Evolutionary conservation across 2,888 invertebrate species (phyloP).

Genomic region (Conchocele bisecta): DNA sequence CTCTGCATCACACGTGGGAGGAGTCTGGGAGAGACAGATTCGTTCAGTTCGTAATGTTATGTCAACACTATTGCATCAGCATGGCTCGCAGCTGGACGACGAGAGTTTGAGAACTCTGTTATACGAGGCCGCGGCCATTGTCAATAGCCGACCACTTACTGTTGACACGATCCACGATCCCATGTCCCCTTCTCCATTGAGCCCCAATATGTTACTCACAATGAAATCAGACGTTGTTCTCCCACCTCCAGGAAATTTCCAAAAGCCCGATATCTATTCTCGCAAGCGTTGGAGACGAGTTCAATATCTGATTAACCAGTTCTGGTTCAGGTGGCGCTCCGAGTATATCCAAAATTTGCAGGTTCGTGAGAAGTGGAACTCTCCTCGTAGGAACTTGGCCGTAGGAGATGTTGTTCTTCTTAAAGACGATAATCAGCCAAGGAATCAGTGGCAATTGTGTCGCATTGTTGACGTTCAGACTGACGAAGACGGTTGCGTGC

Average conservation of each 20-base stretch:
- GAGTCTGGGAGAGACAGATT: slow-evolving; percentile 68
- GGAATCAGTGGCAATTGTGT: background rate
- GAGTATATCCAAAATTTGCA: slow-evolving; percentile 9
- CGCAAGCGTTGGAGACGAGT: slow-evolving; percentile 22
- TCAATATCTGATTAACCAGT: background rate
- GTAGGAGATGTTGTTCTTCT: background rate
- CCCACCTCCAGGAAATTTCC: slow-evolving; percentile 52
- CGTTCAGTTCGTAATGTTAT: slow-evolving; percentile 58
- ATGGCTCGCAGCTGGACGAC: slow-evolving; percentile 27
- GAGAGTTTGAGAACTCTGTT: slow-evolving; percentile 47
- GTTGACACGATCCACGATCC: slow-evolving; percentile 32
- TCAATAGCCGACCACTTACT: slow-evolving; percentile 42
- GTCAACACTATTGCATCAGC: slow-evolving; percentile 30
- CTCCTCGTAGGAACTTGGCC: slow-evolving; percentile 1
- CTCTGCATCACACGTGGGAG: slow-evolving; percentile 62
- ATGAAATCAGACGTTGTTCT: slow-evolving; percentile 8
- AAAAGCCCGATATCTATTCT: slow-evolving; percentile 28
- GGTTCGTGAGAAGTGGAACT: background rate
- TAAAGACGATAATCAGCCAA: background rate
- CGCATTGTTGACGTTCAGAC: background rate
- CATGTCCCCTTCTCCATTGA: slow-evolving; percentile 8
- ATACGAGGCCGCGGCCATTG: slow-evolving; percentile 33
- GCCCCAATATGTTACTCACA: slow-evolving; percentile 8
- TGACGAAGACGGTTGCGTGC: background rate
- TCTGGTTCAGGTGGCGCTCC: background rate